Percentiles rank a stretch among this genome's conserved stretches.
These are phyloP conservation scores for Oryzias javanicus DNA, from an alignment of 2,113 vertebrate genomes.

Conservation along the genomic window DNA sequence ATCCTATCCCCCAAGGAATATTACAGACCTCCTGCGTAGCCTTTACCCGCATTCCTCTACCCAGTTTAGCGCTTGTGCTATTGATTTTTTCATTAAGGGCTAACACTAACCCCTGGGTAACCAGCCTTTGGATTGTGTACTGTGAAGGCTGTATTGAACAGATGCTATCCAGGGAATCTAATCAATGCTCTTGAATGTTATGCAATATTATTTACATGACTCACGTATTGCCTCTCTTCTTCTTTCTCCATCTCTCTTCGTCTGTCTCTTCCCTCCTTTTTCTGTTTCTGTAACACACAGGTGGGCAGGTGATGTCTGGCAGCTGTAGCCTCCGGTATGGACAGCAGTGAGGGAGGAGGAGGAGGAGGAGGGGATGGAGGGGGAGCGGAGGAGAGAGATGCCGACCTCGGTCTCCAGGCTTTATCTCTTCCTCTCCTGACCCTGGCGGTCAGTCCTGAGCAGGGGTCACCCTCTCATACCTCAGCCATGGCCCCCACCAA, in stretches of 20 bases:
- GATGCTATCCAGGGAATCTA: conserved; percentile 66
- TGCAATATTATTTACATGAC: conserved; percentile 73
- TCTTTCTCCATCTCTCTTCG: conserved; percentile 20
- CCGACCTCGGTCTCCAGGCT: conserved; percentile 70
- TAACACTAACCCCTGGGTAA: conserved; percentile 74
- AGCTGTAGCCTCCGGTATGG: conserved; percentile 90
- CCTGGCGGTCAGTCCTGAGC: conserved; percentile 84
- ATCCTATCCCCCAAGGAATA: conserved; percentile 74
- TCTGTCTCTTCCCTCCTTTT: conserved; percentile 33
- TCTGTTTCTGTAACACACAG: conserved; percentile 66
- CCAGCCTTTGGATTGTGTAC: conserved; percentile 63
- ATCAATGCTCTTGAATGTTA: conserved; percentile 69
- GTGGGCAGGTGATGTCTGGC: conserved; percentile 89
- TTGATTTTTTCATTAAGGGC: conserved; percentile 78
- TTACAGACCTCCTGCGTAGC: conserved; percentile 71
- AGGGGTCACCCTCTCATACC: conserved; percentile 83
- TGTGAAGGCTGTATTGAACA: conserved; percentile 70
- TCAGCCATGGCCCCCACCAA: conserved; percentile 89
- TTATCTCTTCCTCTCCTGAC: conserved; percentile 84
- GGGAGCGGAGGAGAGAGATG: conserved; percentile 76
- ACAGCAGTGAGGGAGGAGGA: conserved; percentile 78
- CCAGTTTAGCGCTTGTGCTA: conserved; percentile 72
- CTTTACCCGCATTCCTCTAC: conserved; percentile 74
- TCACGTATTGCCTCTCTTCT: conserved; percentile 47
- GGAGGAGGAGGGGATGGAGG: conserved; percentile 76